Percentiles rank a stretch among this genome's conserved stretches.
Evolutionary conservation across 1,140 invertebrate species (phyloP).

Genomic region (Riptortus pedestris): DNA sequence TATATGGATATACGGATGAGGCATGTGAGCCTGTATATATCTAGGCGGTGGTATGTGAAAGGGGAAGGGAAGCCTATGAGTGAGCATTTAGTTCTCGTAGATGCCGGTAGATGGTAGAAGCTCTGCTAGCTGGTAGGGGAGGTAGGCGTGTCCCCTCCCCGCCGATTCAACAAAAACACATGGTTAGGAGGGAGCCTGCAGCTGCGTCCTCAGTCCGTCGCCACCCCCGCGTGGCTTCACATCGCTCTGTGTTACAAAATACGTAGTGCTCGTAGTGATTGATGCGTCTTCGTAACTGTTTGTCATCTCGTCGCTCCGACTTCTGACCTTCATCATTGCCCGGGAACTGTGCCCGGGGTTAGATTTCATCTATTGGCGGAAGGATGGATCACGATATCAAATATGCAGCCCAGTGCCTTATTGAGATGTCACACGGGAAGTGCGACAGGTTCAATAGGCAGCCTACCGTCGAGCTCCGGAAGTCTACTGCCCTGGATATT

Average conservation of each 20-base stretch:
- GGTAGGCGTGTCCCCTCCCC: slow-evolving; percentile 14
- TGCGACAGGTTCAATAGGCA: slow-evolving; percentile 30
- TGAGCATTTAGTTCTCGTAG: not conserved
- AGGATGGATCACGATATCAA: slow-evolving; percentile 41
- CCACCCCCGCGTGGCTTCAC: slow-evolving; percentile 8
- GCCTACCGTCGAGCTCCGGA: slow-evolving; percentile 33
- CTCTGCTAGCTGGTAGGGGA: not conserved
- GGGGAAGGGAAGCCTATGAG: no score
- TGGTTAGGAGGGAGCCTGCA: slow-evolving; percentile 5
- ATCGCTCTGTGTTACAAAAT: no score
- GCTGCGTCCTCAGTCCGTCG: slow-evolving; percentile 15
- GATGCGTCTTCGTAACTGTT: no score
- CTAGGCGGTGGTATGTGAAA: no score
- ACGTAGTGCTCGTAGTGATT: no score
- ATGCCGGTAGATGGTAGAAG: not conserved
- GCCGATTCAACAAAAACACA: slow-evolving; percentile 18
- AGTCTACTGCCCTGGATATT: slow-evolving; percentile 22
- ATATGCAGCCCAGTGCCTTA: slow-evolving; percentile 48
- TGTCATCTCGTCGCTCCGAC: no score
- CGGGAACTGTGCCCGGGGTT: no score
- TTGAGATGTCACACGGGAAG: slow-evolving; percentile 44
- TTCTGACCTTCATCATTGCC: no score
- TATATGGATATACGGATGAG: no score
- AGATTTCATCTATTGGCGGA: not conserved
- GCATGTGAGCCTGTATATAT: no score